Evolutionary conservation across 1,140 invertebrate genomes (phyloP).

Genomic region (Melanaphis sacchari): DNA sequence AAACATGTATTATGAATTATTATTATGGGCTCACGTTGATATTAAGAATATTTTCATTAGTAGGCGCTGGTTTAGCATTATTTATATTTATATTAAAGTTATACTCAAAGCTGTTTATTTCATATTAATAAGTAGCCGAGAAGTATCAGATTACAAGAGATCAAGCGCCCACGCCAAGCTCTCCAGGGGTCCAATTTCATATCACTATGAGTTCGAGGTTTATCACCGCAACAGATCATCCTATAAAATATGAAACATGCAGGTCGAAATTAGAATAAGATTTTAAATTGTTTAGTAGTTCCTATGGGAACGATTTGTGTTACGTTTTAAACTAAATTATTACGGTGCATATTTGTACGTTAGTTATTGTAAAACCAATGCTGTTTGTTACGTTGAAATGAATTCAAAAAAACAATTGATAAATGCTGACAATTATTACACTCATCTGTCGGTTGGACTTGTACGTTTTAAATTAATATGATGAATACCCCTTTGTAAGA

Average conservation of each 20-base stretch:
- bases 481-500: slow-evolving; percentile 20
- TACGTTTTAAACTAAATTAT: slow-evolving; percentile 14
- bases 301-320: background rate
- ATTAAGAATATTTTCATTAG: background rate
- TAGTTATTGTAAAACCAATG: background rate
- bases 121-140: slow-evolving; percentile 42
- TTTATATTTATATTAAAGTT: background rate
- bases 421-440: slow-evolving; percentile 32
- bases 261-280: slow-evolving; percentile 35
- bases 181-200: slow-evolving; percentile 45
- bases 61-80: background rate
- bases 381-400: slow-evolving; percentile 6
- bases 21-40: background rate
- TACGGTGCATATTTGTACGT: slow-evolving; percentile 24
- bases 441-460: background rate
- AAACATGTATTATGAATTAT: background rate
- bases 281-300: background rate
- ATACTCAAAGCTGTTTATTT: slow-evolving; percentile 22
- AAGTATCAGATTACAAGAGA: slow-evolving; percentile 53
- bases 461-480: slow-evolving; percentile 9
- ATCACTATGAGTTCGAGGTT: slow-evolving; percentile 8
- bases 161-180: slow-evolving; percentile 39
- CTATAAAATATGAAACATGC: slow-evolving; percentile 25
- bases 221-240: slow-evolving; percentile 34
- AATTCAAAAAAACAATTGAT: slow-evolving; percentile 32